Percentiles rank a stretch among this genome's conserved stretches.
phyloP scores from a whole-genome alignment of 2,888 invertebrate genomes.

The Gisinianus flammeolus region DNA sequence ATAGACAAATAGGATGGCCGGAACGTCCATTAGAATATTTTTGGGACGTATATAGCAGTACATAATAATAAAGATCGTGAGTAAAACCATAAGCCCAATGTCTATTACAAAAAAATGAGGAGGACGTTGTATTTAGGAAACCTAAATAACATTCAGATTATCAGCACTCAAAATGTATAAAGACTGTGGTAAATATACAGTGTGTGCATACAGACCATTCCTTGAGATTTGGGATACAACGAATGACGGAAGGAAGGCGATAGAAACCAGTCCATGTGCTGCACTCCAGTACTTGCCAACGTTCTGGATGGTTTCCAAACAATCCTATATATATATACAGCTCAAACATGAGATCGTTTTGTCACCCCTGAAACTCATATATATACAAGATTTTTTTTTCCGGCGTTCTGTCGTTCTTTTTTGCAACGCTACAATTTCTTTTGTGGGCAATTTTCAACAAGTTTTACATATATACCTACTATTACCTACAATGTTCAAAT shows the following conservation, averaged over 20 bases:
- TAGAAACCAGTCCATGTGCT: conserved; percentile 5
- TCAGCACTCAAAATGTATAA: background rate
- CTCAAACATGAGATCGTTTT: background rate
- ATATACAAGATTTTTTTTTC: background rate
- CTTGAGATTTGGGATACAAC: background rate
- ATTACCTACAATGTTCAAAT: no score
- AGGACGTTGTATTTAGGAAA: background rate
- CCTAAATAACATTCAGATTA: background rate
- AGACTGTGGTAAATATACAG: background rate
- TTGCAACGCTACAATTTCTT: no score
- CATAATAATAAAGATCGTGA: background rate
- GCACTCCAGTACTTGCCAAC: background rate
- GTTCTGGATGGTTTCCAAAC: conserved; percentile 35
- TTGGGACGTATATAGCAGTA: no score
- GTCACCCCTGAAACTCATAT: background rate
- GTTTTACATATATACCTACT: background rate
- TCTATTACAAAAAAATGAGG: background rate
- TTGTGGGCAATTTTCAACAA: background rate
- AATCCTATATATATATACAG: background rate
- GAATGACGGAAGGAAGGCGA: background rate
- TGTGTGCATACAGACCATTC: no score
- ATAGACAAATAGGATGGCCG: no score
- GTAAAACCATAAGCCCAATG: background rate
- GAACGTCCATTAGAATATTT: no score
- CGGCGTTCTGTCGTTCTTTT: background rate